phyloP scores from a whole-genome alignment of 2,113 vertebrate species.

The Siphamia tubifer region DNA sequence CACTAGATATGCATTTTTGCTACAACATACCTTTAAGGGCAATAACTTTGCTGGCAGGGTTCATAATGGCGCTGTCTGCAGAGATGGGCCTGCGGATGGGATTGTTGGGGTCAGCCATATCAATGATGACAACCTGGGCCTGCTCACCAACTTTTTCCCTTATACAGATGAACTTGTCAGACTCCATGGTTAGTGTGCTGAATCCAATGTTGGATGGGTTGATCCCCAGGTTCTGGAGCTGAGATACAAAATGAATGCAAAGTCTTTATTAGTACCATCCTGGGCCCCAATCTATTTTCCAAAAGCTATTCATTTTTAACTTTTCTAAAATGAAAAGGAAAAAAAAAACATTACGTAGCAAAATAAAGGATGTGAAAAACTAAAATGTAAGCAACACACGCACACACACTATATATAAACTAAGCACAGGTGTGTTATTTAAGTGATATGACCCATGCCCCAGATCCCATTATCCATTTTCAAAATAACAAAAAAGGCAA shows the following conservation, averaged over 20 bases:
- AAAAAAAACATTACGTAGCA: too few species aligned
- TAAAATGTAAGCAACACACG: too few species aligned
- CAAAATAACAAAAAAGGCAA: too few species aligned
- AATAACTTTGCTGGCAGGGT: conserved; percentile 99
- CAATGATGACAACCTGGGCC: conserved; percentile 98
- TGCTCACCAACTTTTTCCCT: conserved; percentile 98
- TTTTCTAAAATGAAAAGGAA: too few species aligned
- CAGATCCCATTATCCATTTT: too few species aligned
- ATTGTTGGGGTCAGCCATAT: conserved; percentile 97
- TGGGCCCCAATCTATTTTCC: not conserved
- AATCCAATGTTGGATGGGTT: conserved; percentile 99
- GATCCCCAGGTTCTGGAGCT: conserved; percentile 99
- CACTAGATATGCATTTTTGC: not conserved
- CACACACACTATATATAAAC: too few species aligned
- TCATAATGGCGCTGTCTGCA: conserved; percentile 99
- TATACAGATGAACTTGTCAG: conserved; percentile 99
- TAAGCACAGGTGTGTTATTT: too few species aligned
- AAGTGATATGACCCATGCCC: too few species aligned
- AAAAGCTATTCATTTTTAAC: too few species aligned
- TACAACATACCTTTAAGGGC: conserved; percentile 93
- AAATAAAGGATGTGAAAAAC: too few species aligned
- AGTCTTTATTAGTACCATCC: not conserved
- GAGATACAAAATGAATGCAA: not conserved
- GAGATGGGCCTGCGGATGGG: conserved; percentile 98
- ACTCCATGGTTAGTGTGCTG: conserved; percentile 99